Conservation (phyloP, 2,113 vertebrate species). For the Podocnemis expansa region DNA sequence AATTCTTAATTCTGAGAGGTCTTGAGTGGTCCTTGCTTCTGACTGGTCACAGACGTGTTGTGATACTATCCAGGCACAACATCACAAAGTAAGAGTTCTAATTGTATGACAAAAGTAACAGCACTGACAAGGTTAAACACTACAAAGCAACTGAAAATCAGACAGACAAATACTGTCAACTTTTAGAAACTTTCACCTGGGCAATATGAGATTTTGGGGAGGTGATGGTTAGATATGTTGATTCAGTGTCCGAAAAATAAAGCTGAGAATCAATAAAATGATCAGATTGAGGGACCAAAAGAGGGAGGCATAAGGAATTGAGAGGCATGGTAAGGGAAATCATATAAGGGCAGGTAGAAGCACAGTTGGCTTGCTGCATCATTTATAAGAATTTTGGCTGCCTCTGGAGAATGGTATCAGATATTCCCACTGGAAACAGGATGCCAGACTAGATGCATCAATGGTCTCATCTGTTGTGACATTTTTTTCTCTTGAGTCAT, state of each 20-base stretch:
- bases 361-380: rapidly evolving
- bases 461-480: neutral
- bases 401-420: neutral
- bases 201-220: neutral
- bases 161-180: neutral
- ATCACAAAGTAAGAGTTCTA: neutral
- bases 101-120: neutral
- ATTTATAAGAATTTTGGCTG: neutral
- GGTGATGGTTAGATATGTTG: neutral
- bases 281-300: neutral
- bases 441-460: neutral
- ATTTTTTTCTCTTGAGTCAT: neutral
- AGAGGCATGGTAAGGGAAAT: neutral
- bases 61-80: neutral
- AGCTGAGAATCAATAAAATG: neutral
- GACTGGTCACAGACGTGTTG: neutral
- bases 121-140: neutral
- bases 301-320: neutral
- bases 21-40: neutral
- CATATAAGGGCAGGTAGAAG: neutral
- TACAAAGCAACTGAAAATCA: neutral
- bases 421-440: neutral
- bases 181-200: neutral
- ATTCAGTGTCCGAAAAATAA: neutral
- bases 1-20: too few species aligned